phyloP scores from a whole-genome alignment of 30 jellyfish, hydroid and myxozoan genomes.

The Phacellophora camtschatica region DNA sequence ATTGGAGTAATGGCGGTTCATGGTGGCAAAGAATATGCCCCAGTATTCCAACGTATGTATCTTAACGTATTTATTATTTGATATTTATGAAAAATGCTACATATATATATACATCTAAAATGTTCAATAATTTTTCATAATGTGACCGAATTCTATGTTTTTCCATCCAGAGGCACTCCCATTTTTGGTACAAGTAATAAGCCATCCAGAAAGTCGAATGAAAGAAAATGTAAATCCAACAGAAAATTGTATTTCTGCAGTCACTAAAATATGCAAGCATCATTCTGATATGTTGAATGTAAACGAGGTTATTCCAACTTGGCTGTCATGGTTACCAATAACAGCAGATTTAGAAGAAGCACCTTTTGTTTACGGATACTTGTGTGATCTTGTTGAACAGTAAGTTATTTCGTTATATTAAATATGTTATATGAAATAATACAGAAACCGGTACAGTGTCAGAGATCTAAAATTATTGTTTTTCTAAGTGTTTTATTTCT shows the following conservation, averaged over 20 bases:
- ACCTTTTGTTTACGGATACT: slow-evolving; percentile 97
- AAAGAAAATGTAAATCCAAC: slow-evolving; percentile 87
- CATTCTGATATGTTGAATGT: slow-evolving; percentile 64
- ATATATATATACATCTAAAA: no score
- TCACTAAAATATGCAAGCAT: slow-evolving; percentile 91
- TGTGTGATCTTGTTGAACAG: slow-evolving; percentile 96
- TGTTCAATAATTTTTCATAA: no score
- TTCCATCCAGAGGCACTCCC: slow-evolving; percentile 78
- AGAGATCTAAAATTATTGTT: no score
- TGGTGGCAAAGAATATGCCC: slow-evolving; percentile 87
- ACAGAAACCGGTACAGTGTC: no score
- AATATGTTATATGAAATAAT: no score
- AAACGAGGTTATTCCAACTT: slow-evolving; percentile 79
- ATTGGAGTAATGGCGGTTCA: slow-evolving; percentile 94
- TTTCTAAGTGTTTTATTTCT: no score
- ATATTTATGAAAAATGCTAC: no score
- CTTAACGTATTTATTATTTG: no score
- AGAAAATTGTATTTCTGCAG: slow-evolving; percentile 96
- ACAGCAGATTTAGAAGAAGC: slow-evolving; percentile 98
- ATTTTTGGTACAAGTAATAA: slow-evolving; percentile 83
- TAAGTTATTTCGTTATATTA: slow-evolving; percentile 19
- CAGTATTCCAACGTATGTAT: slow-evolving; percentile 79
- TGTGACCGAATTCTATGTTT: no score
- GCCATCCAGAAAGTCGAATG: slow-evolving; percentile 83
- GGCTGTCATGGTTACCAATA: slow-evolving; percentile 98